Evolutionary conservation across 2,888 invertebrate species (phyloP).

Genomic region (Cheilosia soror): DNA sequence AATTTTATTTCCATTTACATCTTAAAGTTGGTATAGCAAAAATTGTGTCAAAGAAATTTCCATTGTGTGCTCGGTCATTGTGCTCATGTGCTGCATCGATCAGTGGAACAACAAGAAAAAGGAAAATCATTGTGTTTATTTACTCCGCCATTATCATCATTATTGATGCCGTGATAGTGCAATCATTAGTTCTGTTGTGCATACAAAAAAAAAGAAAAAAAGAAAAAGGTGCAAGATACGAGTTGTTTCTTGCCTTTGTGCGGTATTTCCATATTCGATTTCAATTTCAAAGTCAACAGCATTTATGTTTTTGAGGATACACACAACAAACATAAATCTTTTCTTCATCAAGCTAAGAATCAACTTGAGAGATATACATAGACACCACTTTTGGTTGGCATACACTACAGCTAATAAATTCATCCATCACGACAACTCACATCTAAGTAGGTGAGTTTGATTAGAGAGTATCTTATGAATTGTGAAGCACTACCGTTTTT

Average conservation of each 20-base stretch:
- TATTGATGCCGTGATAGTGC: conserved; percentile 54
- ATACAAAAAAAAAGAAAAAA: conserved; percentile 22
- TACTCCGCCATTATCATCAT: conserved; percentile 39
- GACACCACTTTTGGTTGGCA: conserved; percentile 26
- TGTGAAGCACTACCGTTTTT: not conserved
- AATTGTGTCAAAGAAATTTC: conserved; percentile 70
- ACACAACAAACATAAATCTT: conserved; percentile 18
- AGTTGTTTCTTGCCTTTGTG: conserved; percentile 38
- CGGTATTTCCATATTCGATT: conserved; percentile 47
- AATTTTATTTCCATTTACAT: not conserved
- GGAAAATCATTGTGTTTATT: conserved; percentile 43
- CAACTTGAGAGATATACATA: conserved; percentile 1
- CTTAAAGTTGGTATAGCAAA: not conserved
- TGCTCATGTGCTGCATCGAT: conserved; percentile 27
- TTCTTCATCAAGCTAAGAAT: not conserved
- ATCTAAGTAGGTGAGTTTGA: conserved; percentile 74
- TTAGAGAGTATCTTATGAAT: conserved; percentile 44
- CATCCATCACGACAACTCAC: conserved; percentile 64
- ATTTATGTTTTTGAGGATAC: conserved; percentile 56
- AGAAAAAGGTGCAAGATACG: conserved; percentile 11
- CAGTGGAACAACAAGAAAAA: conserved; percentile 14
- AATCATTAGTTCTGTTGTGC: conserved; percentile 30
- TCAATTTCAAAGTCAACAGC: conserved; percentile 56
- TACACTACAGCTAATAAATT: conserved; percentile 34
- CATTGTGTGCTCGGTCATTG: conserved; percentile 52